Conservation (phyloP, 2,113 vertebrate species). For the Cervus canadensis region DNA sequence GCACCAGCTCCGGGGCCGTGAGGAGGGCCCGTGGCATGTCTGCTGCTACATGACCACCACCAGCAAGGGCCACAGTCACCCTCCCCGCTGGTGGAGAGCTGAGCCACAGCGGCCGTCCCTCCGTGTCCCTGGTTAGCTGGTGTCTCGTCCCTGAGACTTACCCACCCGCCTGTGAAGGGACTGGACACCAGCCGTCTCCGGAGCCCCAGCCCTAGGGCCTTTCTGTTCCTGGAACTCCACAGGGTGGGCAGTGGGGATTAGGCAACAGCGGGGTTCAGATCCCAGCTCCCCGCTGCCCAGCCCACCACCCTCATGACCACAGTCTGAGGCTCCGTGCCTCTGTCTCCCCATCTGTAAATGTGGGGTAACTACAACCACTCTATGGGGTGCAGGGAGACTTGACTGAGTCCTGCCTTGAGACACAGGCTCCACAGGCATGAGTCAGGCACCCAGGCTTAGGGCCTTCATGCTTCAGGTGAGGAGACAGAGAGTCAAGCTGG, state of each 20-base stretch:
- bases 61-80: neutral
- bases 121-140: no score
- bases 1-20: rapidly evolving
- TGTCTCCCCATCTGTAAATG: neutral
- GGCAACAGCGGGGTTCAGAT: neutral
- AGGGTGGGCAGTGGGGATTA: neutral
- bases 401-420: neutral
- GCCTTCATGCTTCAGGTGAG: neutral
- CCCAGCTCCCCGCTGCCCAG: neutral
- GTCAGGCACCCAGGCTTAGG: neutral
- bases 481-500: no score
- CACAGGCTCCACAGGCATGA: rapidly evolving
- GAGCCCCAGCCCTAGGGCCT: neutral
- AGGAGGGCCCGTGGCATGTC: neutral
- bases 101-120: rapidly evolving
- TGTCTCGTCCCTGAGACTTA: rapidly evolving
- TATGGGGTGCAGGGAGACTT: no score
- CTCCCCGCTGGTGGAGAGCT: neutral
- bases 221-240: neutral
- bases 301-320: neutral
- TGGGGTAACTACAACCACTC: neutral
- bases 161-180: neutral
- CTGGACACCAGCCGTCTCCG: neutral
- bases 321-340: neutral
- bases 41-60: neutral